Base-by-base conservation (phyloP, 2,113 vertebrate species). In the Ammospiza nelsoni region DNA sequence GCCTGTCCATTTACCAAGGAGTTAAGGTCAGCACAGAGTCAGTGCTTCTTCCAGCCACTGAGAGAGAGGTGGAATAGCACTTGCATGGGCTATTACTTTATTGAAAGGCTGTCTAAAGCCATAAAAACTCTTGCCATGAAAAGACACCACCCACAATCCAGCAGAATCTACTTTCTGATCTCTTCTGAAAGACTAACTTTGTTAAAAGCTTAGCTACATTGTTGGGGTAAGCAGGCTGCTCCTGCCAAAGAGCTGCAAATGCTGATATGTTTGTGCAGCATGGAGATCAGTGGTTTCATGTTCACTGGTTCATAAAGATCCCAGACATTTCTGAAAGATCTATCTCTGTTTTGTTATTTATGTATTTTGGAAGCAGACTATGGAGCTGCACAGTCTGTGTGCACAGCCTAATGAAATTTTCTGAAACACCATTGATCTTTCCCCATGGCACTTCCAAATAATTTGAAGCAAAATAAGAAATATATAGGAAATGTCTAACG, bases 121-220 rank as follows among this genome's bases (percentile, higher is more conserved):
- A 43, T 51, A 87, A 94, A 93, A 88, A 21, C 44, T 65, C 57
- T 81, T 91, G 52, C 59, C 15, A 4, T 63, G 37, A 68, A 92
- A 94, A 85, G 35, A 73, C 39, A 58, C 31, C 0, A 8, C 78
- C 74, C 43, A 48, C 77, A 82, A 27, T 79, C 37, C 58, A 87
- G n/a, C 41, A 94, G 55, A 73, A 89, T 95, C 84, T 82, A 74
- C 71, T 94, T 89, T 89, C 87, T 91, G 66, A 92, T 88, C 93
- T 79, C 78, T 95, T 95, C 93, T 92, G 90, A 87, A 95, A 96
- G 91, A 75, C 62, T 89, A 91, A 89, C 87, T 91, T 61, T 82
- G 74, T 87, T 31, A 85, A 94, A 89, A 82, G 66, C 78, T 87
- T 58, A 55, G 31, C 87, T 73, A 3, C 75, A 54, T 91, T 90